Base-by-base conservation (phyloP, 2,113 vertebrate genomes). In the Tragelaphus buxtoni region DNA sequence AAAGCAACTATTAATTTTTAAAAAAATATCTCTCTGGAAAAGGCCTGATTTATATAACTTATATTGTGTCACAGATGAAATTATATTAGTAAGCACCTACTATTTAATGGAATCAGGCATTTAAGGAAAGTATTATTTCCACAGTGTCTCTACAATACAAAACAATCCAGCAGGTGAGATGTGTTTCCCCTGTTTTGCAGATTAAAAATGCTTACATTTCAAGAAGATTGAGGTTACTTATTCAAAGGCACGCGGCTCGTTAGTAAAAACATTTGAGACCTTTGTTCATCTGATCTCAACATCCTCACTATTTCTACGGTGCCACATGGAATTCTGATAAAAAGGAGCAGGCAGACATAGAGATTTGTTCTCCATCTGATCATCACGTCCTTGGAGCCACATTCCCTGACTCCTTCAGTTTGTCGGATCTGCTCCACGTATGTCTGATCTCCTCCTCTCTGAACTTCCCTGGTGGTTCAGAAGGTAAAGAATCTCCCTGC, bases 121-220 rank as follows among this genome's bases (percentile, higher is more conserved):
- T 56, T 89, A 72, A 87, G 53, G 35, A 93, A 79, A 22, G 2
- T n/a, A 47, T 72, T 35, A 32, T 72, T 89, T 79, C 16, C 47
- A 79, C 16, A 79, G 28, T 11, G 18, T 53, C 49, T 81, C 77
- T 81, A 35, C 12, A 58, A 49, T 49, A 76, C 9, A 72, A 85
- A 86, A 72, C 32, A 82, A 95, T 53, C 26, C 51, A 65, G n/a
- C 7, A 91, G 49, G 35, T 49, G 12, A 17, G 42, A 80, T 39
- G 3, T 53, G 3, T 20, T 80, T 83, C 84, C 8, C 35, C 51
- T 55, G 69, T 80, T 72, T 96, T 84, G 8, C 69, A 96, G 61
- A 53, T 39, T 9, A 72, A 91, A 93, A 93, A 96, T 94, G 22
- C 16, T 16, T 11, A 69, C 74, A 42, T 92, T 97, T 90, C 51